These are phyloP conservation scores for Montipora capitata DNA, from an alignment of 92 coral and sea anemone species.

Conservation along the genomic window DNA sequence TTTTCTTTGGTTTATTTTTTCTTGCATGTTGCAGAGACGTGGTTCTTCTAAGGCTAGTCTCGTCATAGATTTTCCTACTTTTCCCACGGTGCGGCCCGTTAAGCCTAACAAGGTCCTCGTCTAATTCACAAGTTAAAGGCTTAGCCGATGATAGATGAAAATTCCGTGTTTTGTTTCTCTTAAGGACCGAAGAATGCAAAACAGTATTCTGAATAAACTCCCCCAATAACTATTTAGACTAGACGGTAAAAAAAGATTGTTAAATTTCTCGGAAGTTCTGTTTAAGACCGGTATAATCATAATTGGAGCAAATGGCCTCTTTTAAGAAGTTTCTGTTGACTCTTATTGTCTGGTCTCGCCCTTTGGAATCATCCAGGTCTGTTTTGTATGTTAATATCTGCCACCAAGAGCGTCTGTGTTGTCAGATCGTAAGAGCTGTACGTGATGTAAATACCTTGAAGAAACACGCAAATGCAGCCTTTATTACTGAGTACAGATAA, in stretches of 20 bases:
- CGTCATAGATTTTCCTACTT: not conserved
- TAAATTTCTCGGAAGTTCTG: not conserved
- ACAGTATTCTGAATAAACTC: not conserved
- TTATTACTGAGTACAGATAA: not conserved
- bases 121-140: conserved; percentile 23
- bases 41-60: not conserved
- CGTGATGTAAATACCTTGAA: not conserved
- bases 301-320: not conserved
- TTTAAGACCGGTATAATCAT: not conserved
- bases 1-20: not conserved
- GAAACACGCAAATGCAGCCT: conserved; percentile 13
- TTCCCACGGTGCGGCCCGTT: conserved; percentile 34
- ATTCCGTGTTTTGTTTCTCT: conserved; percentile 40
- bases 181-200: conserved; percentile 43
- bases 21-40: not conserved
- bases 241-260: too few relatives aligned
- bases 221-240: not conserved
- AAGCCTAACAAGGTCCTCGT: conserved; percentile 4
- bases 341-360: not conserved
- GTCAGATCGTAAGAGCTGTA: conserved; percentile 6
- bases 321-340: not conserved
- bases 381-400: not conserved
- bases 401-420: not conserved
- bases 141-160: conserved; percentile 27
- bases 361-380: not conserved